Base-by-base conservation (phyloP, 2,113 vertebrate genomes). In the Cyrtonyx montezumae region DNA sequence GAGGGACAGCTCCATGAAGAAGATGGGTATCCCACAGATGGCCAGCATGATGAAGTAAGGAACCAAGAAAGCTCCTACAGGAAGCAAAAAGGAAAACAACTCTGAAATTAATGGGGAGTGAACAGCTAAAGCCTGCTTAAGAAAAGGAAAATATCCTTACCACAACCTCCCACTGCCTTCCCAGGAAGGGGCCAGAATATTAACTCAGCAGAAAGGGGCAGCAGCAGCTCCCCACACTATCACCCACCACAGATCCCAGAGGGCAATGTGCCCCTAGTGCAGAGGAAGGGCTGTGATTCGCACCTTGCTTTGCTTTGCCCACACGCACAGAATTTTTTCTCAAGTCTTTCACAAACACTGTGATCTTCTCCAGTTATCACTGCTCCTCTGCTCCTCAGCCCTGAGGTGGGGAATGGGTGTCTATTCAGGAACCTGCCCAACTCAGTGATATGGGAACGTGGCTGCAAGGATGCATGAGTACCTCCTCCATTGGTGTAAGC, bases 31-130 rank as follows among this genome's bases (percentile, higher is more conserved):
- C 58, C 98, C 98, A 0, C 98, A 98, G 95, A 98, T 98, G 80
- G 97, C 97, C 93, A 98, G 88, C 98, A 98, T 98, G 94, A 98
- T 97, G 97, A 98, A 98, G 79, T 98, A 98, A 90, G 98, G 98
- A 91, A 98, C 91, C 4, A 98, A 96, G 84, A 98, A 98, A 84
- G 98, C 98, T 8, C 98, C 98, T 98, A 88, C 6, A 85, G 82
- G 59, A 95, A 40, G 45, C 17, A 80, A 79, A 36, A 17, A 36
- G 43, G 23, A 28, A 62, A 62, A 10, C 21, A 25, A 26, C 15
- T 26, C 32, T 28, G 21, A 34, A 83, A 43, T 32, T 45, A 62
- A 69, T 40, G 59, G 9, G 62, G 23, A 66, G 8, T 26, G 68
- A 88, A 73, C 14, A 74, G 6, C 46, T 53, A 12, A 92, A 86